phyloP scores from a whole-genome alignment of 2,797 vertebrate species.

The Discoglossus pictus region DNA sequence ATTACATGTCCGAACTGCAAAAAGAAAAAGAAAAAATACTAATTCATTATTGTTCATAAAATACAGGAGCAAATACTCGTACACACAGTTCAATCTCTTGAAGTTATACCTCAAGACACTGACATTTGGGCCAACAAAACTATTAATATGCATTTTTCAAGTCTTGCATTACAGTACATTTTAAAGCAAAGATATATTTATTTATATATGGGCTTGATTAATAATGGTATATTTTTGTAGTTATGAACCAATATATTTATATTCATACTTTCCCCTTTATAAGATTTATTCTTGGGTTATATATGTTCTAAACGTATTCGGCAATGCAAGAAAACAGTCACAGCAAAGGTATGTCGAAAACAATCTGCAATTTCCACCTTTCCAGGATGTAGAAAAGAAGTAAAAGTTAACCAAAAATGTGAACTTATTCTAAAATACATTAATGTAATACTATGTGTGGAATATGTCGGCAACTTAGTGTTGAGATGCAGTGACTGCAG shows the following conservation, averaged over 20 bases:
- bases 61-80: constrained; percentile 59
- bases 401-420: too few species aligned
- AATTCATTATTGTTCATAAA: constrained; percentile 57
- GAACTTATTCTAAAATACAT: too few species aligned
- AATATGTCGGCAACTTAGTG: too few species aligned
- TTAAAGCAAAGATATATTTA: constrained; percentile 52
- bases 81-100: constrained; percentile 56
- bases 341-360: constrained; percentile 7
- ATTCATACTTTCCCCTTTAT: not conserved
- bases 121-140: constrained; percentile 52
- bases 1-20: constrained; percentile 65
- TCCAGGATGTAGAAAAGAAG: too few species aligned
- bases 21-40: constrained; percentile 37
- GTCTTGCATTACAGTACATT: constrained; percentile 59
- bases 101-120: constrained; percentile 45
- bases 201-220: constrained; percentile 49
- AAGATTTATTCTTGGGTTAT: constrained; percentile 14
- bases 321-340: constrained; percentile 7
- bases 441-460: too few species aligned
- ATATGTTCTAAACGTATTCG: constrained; percentile 5
- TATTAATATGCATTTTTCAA: constrained; percentile 58
- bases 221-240: constrained; percentile 27
- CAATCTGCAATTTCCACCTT: not conserved
- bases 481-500: too few species aligned
- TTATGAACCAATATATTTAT: constrained; percentile 17